These are phyloP conservation scores for Bubo blakistoni DNA, from an alignment of 2,113 vertebrate species.

Conservation along the genomic window DNA sequence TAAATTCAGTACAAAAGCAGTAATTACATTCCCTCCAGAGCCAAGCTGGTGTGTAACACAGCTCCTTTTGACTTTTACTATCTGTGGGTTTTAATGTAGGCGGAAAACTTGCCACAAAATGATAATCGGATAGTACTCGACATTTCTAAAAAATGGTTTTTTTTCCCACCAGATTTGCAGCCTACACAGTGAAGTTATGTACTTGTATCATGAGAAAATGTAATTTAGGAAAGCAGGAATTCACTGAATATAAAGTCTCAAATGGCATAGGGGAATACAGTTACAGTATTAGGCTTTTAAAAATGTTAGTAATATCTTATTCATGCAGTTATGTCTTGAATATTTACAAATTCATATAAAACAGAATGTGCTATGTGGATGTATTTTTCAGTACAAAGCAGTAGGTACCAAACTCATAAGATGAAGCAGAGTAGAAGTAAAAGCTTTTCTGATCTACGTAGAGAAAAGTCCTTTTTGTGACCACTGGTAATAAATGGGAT, in stretches of 20 bases:
- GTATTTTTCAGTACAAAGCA: not conserved
- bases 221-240: constrained; percentile 56
- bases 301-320: not conserved
- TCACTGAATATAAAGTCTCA: constrained; percentile 19
- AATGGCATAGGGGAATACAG: constrained; percentile 3
- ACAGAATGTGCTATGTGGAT: not conserved
- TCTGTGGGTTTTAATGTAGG: constrained; percentile 69
- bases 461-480: not conserved
- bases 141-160: constrained; percentile 65
- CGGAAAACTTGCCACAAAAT: constrained; percentile 62
- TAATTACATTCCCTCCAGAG: constrained; percentile 50
- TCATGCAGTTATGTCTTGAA: not conserved
- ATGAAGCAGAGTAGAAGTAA: not conserved
- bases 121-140: constrained; percentile 66
- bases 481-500: not conserved
- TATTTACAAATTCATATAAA: constrained; percentile 5
- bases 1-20: constrained; percentile 29
- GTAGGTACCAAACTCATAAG: not conserved
- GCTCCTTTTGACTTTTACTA: constrained; percentile 59
- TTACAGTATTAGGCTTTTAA: not conserved
- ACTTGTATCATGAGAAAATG: constrained; percentile 48
- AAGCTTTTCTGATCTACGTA: not conserved
- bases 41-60: constrained; percentile 42
- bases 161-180: constrained; percentile 61
- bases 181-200: constrained; percentile 62